Conservation (phyloP, 2,888 invertebrate genomes). For the Argynnis bischoffii region DNA sequence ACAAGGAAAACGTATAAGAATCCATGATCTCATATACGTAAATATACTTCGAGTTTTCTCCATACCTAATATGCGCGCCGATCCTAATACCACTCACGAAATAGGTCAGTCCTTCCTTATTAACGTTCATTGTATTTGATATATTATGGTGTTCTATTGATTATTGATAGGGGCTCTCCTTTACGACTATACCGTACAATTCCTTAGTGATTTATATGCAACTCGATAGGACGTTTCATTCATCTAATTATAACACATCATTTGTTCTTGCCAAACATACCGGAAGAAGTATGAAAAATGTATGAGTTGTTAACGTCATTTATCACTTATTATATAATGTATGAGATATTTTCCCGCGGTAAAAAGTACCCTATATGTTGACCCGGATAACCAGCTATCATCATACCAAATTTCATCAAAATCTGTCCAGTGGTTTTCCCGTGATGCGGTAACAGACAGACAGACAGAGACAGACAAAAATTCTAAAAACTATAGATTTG, state of each 20-base stretch:
- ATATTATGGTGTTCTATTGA: constrained; percentile 41
- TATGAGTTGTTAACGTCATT: not conserved
- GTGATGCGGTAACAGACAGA: too few relatives aligned
- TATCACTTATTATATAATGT: not conserved
- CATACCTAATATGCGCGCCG: constrained; percentile 1
- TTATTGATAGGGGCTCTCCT: constrained; percentile 36
- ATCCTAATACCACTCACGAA: constrained; percentile 47
- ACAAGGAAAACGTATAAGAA: not conserved
- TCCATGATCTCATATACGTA: not conserved
- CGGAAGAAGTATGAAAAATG: constrained; percentile 12
- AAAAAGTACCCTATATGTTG: too few relatives aligned
- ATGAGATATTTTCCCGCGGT: too few relatives aligned
- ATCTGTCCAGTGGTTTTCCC: too few relatives aligned
- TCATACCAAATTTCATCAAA: too few relatives aligned
- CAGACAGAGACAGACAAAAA: too few relatives aligned
- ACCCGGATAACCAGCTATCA: too few relatives aligned
- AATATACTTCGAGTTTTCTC: not conserved
- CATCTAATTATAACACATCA: constrained; percentile 33
- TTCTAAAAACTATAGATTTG: too few relatives aligned
- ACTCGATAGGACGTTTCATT: constrained; percentile 22
- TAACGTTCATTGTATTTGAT: constrained; percentile 43
- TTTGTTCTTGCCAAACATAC: constrained; percentile 19
- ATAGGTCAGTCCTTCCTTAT: constrained; percentile 56
- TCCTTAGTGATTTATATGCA: constrained; percentile 37
- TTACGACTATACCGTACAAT: constrained; percentile 18